Percentiles rank a stretch among this genome's conserved stretches.
Conservation (phyloP, 2,888 invertebrate species). For the Chrysodeixis includens region DNA sequence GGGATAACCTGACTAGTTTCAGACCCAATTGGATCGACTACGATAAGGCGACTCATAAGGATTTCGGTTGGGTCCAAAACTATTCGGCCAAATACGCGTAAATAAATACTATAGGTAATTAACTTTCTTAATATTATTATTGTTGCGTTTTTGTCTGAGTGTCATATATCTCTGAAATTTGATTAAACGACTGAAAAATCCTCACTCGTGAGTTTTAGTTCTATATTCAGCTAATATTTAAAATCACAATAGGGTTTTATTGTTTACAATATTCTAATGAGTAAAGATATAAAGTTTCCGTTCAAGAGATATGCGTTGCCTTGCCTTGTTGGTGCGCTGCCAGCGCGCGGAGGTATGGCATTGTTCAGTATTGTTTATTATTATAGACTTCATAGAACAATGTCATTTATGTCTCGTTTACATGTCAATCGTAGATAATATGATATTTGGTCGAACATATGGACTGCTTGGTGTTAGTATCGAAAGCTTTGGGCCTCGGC, state of each 20-base stretch:
- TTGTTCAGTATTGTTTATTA: slow-evolving; percentile 63
- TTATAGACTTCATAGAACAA: slow-evolving; percentile 24
- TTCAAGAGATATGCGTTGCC: slow-evolving; percentile 50
- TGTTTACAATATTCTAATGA: slow-evolving; percentile 57
- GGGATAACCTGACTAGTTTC: too few relatives aligned
- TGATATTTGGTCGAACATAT: neutral
- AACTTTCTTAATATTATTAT: too few relatives aligned
- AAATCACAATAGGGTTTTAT: slow-evolving; percentile 35
- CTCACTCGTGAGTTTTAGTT: slow-evolving; percentile 17
- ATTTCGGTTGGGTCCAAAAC: too few relatives aligned
- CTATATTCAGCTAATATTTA: slow-evolving; percentile 42
- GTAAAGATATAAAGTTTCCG: slow-evolving; percentile 59
- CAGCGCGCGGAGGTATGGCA: slow-evolving; percentile 59
- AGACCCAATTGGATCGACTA: too few relatives aligned
- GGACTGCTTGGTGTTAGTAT: neutral
- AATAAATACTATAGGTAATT: too few relatives aligned
- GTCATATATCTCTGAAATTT: too few relatives aligned
- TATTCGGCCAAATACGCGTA: too few relatives aligned
- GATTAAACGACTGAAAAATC: too few relatives aligned
- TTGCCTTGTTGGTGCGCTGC: slow-evolving; percentile 64
- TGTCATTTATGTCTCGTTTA: slow-evolving; percentile 6
- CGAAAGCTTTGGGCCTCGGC: too few relatives aligned
- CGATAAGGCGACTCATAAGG: too few relatives aligned
- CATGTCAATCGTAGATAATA: slow-evolving; percentile 3
- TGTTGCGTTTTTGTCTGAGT: too few relatives aligned